Evolutionary conservation across 2,797 vertebrate species (phyloP).

Genomic region (Xenentodon cancila): DNA sequence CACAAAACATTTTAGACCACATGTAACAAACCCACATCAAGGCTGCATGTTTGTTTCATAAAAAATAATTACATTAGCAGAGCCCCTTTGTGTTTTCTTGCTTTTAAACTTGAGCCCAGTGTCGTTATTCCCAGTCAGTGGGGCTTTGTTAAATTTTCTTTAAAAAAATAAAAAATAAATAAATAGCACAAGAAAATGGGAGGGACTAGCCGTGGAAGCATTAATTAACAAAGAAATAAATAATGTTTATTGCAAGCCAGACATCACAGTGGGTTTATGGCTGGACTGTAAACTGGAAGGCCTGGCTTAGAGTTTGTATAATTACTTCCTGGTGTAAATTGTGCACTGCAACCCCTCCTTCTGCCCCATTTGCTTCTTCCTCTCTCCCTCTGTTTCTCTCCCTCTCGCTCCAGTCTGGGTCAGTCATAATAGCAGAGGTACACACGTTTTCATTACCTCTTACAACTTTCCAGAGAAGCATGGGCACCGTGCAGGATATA

Average conservation of each 20-base stretch:
- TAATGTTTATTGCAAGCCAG: conserved; percentile 77
- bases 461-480: neutral
- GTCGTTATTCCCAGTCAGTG: conserved; percentile 26
- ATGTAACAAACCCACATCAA: conserved; percentile 74
- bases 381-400: conserved; percentile 1
- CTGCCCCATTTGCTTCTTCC: conserved; percentile 27
- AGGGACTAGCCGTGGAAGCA: conserved; percentile 48
- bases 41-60: conserved; percentile 65
- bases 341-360: conserved; percentile 40
- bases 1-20: conserved; percentile 68
- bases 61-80: conserved; percentile 69
- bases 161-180: conserved; percentile 47
- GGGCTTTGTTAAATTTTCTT: conserved; percentile 31
- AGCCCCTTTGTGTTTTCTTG: conserved; percentile 9
- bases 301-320: conserved; percentile 82
- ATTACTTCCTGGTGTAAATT: conserved; percentile 87
- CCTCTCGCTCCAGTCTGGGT: conserved; percentile 2
- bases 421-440: conserved; percentile 3
- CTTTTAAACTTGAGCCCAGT: conserved; percentile 34
- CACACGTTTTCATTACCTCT: neutral
- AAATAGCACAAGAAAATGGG: conserved; percentile 34
- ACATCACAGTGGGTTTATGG: conserved; percentile 81
- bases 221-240: conserved; percentile 80
- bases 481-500: neutral
- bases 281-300: conserved; percentile 79